phyloP scores from a whole-genome alignment of 1,140 invertebrate genomes.

The Lepidurus arcticus region DNA sequence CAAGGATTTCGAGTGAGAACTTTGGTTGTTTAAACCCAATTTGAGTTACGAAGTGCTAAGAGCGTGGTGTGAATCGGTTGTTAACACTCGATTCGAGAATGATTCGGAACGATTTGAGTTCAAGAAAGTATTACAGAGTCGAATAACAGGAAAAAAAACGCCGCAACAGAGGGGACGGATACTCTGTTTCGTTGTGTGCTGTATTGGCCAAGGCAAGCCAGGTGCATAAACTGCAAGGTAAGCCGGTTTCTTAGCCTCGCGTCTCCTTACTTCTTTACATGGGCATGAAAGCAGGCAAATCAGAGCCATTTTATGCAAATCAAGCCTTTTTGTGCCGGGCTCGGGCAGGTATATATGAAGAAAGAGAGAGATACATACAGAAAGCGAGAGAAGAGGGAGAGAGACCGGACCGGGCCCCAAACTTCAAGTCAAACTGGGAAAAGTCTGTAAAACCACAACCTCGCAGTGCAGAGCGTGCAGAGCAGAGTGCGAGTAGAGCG shows the following conservation, averaged over 20 bases:
- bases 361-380: background rate
- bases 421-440: no score
- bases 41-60: background rate
- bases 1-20: no score
- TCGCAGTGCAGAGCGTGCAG: no score
- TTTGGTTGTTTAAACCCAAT: no score
- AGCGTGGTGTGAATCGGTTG: background rate
- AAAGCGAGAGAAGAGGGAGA: background rate
- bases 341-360: background rate
- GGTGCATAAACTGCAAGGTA: slow-evolving; percentile 17
- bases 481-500: no score
- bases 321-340: background rate
- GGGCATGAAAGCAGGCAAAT: slow-evolving; percentile 18
- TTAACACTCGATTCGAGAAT: background rate
- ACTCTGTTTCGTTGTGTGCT: background rate
- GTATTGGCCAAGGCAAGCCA: slow-evolving; percentile 20
- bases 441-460: no score
- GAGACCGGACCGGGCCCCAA: background rate
- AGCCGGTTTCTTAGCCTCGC: slow-evolving; percentile 2
- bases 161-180: background rate
- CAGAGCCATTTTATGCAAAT: slow-evolving; percentile 19
- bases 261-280: slow-evolving; percentile 6
- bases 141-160: background rate
- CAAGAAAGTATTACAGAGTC: background rate
- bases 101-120: background rate